These are phyloP conservation scores for Sternotherus odoratus DNA, from an alignment of 2,797 vertebrate genomes.

Conservation along the genomic window DNA sequence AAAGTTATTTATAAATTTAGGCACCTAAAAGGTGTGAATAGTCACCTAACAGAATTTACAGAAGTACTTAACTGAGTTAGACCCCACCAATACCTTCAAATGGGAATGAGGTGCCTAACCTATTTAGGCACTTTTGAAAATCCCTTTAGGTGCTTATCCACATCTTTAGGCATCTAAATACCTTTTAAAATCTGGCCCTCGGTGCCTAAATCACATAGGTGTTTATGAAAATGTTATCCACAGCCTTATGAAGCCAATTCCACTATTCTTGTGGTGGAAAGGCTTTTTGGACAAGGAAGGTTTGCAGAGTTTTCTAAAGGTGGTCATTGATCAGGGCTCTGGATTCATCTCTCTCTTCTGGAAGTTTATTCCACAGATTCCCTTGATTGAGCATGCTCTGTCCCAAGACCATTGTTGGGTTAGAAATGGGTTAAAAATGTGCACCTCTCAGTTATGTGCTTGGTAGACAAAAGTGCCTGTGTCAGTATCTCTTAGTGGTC, in stretches of 20 bases:
- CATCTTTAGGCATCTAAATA: background rate
- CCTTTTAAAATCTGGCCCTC: background rate
- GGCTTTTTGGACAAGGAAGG: no score
- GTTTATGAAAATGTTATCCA: background rate
- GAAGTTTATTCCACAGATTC: background rate
- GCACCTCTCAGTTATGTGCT: no score
- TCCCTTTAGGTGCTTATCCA: background rate
- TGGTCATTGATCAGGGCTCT: background rate
- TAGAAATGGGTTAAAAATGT: no score
- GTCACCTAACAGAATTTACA: background rate
- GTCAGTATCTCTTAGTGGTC: no score
- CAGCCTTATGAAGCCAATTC: rapidly evolving
- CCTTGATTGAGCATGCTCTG: background rate
- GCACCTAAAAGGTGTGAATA: background rate
- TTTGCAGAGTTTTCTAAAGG: background rate
- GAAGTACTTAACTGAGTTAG: rapidly evolving
- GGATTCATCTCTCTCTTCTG: background rate
- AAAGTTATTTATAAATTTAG: background rate
- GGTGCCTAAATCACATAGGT: background rate
- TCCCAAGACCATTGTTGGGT: no score
- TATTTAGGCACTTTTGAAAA: background rate
- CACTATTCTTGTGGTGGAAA: no score
- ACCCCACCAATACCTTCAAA: background rate
- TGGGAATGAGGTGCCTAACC: background rate
- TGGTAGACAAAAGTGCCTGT: no score